These are phyloP conservation scores for Coboldia fuscipes DNA, from an alignment of 1,140 invertebrate species.

Conservation along the genomic window DNA sequence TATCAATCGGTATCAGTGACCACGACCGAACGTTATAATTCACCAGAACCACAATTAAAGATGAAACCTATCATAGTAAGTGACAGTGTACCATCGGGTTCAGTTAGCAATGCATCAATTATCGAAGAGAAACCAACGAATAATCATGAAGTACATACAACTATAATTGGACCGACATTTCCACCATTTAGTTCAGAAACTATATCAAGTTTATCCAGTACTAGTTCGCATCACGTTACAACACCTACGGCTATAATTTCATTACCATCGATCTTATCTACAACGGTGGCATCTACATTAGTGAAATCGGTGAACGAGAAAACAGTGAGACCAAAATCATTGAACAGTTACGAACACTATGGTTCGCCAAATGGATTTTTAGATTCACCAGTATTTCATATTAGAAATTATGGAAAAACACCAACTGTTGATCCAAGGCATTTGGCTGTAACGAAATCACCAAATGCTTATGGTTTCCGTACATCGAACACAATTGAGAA, in stretches of 20 bases:
- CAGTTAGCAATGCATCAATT: slow-evolving; percentile 3
- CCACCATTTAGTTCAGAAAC: not conserved
- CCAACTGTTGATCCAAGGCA: slow-evolving; percentile 13
- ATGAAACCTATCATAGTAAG: slow-evolving; percentile 9
- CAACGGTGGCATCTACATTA: not conserved
- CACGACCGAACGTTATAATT: slow-evolving; percentile 9
- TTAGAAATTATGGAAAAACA: slow-evolving; percentile 11
- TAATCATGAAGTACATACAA: not conserved
- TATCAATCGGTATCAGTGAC: slow-evolving; percentile 6
- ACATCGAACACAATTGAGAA: slow-evolving; percentile 1
- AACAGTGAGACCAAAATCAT: slow-evolving; percentile 8
- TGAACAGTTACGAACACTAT: too few relatives aligned
- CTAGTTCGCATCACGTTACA: not conserved
- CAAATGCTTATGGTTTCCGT: not conserved
- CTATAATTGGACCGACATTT: not conserved
- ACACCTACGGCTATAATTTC: not conserved
- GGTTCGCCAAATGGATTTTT: slow-evolving; percentile 15
- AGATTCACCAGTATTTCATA: slow-evolving; percentile 13
- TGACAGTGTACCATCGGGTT: slow-evolving; percentile 5
- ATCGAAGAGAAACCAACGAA: not conserved
- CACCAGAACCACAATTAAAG: slow-evolving; percentile 16
- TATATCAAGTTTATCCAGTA: not conserved
- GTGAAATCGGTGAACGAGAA: not conserved
- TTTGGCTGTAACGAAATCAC: slow-evolving; percentile 4
- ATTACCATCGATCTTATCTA: not conserved